Evolutionary conservation across 2,888 invertebrate genomes (phyloP), one percentile per base, ranked within the genome.

Genomic region (Seira ritae): DNA sequence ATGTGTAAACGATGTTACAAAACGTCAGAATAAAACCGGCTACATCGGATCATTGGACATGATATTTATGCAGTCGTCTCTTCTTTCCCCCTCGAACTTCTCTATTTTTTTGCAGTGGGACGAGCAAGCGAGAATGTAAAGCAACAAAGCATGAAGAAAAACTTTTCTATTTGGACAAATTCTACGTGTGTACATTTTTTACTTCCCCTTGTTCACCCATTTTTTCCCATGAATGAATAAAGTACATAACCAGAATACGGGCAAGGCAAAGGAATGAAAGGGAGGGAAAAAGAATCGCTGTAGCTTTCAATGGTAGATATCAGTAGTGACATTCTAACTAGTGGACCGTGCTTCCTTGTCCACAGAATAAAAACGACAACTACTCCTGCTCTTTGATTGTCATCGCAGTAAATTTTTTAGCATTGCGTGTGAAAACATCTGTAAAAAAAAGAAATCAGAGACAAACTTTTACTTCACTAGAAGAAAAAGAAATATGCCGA

Each of bases 31-130:
- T 77, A 82, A 87, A 87, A 89, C 85, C 88, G 86, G 86, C 84
- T 85, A 84, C 75, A 72, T 85, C 88, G 89, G 89, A 88, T 89
- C 89, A 89, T 89, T 89, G 88, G 88, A 89, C 87, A 88, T 78
- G 87, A 87, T 87, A 89, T 89, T 89, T 89, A 89, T 88, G 88
- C 88, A 89, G 85, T 79, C 31, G 31, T 31, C 31, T 31, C 31
- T 31, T 31, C 31, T 31, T 31, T 31, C 31, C 55, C 19, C 50
- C 55, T 68, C 50, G 42, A 60, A 60, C 55, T 55, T 67, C 19
- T 22, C 23, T 31, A 20, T 24, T 60, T 71, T 55, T 23, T 66
- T 23, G 12, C 19, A 12, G 46, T 17, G n/a, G 66, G 17, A 66
- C 66, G 12, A 31, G 31, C 31, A 55, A 17, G 55, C 15, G 55